These are phyloP conservation scores for Megatriorchis doriae DNA, from an alignment of 2,113 vertebrate genomes.

Conservation along the genomic window DNA sequence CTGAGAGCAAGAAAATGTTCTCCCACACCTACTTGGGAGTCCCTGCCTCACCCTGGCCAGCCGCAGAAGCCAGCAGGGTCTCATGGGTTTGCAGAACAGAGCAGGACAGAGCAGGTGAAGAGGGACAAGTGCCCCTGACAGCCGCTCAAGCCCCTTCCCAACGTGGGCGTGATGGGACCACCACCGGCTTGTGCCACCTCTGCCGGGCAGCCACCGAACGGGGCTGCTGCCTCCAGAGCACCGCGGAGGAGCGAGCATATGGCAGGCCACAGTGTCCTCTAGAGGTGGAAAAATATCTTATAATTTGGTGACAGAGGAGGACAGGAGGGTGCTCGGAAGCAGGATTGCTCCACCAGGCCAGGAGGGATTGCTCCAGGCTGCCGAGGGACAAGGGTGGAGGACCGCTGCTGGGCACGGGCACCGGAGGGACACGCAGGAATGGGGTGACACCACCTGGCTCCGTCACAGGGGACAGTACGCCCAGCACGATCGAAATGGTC, in stretches of 20 bases:
- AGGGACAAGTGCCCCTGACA: not conserved
- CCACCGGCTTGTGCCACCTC: not conserved
- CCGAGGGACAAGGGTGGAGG: not conserved
- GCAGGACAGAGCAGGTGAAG: not conserved
- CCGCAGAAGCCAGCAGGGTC: not conserved
- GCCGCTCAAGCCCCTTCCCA: not conserved
- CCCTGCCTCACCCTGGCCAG: not conserved
- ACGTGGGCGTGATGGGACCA: not conserved
- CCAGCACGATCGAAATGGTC: not conserved
- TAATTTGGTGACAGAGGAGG: not conserved
- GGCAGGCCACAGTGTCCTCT: constrained; percentile 58
- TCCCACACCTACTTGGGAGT: not conserved
- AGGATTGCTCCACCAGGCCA: not conserved
- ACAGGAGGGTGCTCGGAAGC: not conserved
- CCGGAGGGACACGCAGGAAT: rapidly evolving
- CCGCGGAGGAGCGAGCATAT: not conserved
- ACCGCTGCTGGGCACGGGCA: not conserved
- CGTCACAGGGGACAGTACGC: too few species aligned
- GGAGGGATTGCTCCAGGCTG: not conserved
- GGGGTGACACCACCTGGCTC: not conserved
- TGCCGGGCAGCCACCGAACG: not conserved
- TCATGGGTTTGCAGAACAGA: not conserved
- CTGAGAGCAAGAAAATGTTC: not conserved
- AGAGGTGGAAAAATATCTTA: constrained; percentile 27
- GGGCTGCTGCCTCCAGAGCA: not conserved